Base-by-base conservation (phyloP, 2,888 invertebrate species). In the Amiota communis region DNA sequence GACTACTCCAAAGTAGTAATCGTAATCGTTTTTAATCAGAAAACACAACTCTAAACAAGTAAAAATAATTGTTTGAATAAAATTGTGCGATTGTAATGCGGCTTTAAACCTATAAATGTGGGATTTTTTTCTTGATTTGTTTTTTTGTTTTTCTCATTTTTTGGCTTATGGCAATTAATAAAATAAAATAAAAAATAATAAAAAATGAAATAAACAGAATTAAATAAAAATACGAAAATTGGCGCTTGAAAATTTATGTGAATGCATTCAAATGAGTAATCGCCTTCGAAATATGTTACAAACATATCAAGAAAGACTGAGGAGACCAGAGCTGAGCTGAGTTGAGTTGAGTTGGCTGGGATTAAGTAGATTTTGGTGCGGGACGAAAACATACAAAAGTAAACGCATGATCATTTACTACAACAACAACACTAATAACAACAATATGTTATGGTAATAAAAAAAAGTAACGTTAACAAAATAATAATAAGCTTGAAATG, bases 221-320 rank as follows among this genome's bases (percentile, higher is more conserved):
- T 47, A 51, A 47, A 76, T 72, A 57, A 57, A 78, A 80, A 80
- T 46, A 36, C 36, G 36, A 81, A 82, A 83, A 75, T 79, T 81
- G 56, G 57, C 57, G 81, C 82, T 68, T 79, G 77, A 82, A 74
- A 83, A 83, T 83, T 83, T 84, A 83, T 85, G 83, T 83, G 76
- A 82, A 71, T 81, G 82, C 83, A 85, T 82, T 83, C 83, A 85
- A 83, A 84, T 83, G 83, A 83, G 85, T 83, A 84, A 83, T 83
- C 85, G 81, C 77, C 76, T 80, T 68, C 67, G 51, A 51, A 68
- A 53, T 20, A 57, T 49, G 23, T 46, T 23, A 69, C 69, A 70
- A 67, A 67, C n/a, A 56, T 47, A 53, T n/a, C 67, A 20, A 10
- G 67, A 36, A 36, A 36, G 36, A 36, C 6, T 36, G 36, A 36